Percentiles rank a stretch among this genome's conserved stretches.
phyloP scores from a whole-genome alignment of 2,113 vertebrate species.

The Triplophysa tibetana region DNA sequence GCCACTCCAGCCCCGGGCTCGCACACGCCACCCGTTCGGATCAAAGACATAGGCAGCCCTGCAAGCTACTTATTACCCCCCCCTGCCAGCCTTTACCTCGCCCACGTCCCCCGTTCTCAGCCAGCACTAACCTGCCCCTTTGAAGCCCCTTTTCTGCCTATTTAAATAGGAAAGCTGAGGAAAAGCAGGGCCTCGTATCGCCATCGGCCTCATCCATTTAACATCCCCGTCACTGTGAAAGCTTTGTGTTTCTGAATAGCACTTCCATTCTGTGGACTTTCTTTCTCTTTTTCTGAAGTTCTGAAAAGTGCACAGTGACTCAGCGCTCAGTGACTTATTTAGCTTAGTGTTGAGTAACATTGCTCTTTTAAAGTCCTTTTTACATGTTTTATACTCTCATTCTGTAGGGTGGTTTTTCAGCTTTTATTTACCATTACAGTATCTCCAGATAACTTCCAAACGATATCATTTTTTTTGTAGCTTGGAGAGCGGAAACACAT shows the following conservation, averaged over 20 bases:
- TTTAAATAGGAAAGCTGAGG: conserved; percentile 33
- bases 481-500: not conserved
- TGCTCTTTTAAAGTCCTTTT: conserved; percentile 30
- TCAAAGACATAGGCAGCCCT: conserved; percentile 65
- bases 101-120: conserved; percentile 56
- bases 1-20: conserved; percentile 56
- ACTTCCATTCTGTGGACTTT: conserved; percentile 10
- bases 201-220: not conserved
- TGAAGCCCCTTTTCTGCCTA: conserved; percentile 26
- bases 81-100: conserved; percentile 31
- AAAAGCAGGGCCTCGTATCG: not conserved
- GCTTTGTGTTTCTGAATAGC: conserved; percentile 25
- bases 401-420: not conserved
- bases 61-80: conserved; percentile 67
- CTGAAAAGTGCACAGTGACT: conserved; percentile 20
- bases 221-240: not conserved
- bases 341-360: conserved; percentile 35
- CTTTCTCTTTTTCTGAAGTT: conserved; percentile 5
- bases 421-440: not conserved
- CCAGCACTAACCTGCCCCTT: conserved; percentile 49
- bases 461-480: not conserved
- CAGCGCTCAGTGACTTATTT: conserved; percentile 1
- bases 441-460: not conserved
- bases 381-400: not conserved
- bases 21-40: conserved; percentile 54